Conservation (phyloP, 2,888 invertebrate genomes). For the Argyresthia goedartella region DNA sequence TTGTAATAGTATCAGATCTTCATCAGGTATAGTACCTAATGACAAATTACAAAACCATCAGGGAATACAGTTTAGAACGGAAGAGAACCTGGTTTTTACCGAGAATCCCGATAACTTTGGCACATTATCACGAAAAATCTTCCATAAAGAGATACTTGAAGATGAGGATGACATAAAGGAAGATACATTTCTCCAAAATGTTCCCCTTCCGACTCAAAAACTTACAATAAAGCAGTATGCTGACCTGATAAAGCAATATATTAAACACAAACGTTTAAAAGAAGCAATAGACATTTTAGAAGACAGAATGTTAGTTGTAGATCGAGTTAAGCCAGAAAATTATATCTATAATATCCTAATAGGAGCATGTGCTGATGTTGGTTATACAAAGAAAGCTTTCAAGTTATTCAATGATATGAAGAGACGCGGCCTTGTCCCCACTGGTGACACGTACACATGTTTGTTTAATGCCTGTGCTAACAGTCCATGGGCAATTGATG, state of each 20-base stretch:
- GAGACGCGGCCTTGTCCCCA: slow-evolving; percentile 75
- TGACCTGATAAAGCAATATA: slow-evolving; percentile 76
- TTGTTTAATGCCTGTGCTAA: slow-evolving; percentile 92
- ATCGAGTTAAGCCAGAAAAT: slow-evolving; percentile 81
- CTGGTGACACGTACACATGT: slow-evolving; percentile 83
- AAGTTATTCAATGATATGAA: slow-evolving; percentile 88
- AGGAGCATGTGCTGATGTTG: slow-evolving; percentile 84
- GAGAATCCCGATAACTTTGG: slow-evolving; percentile 74
- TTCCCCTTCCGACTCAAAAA: slow-evolving; percentile 59
- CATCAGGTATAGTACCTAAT: slow-evolving; percentile 20
- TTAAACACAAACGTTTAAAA: slow-evolving; percentile 74
- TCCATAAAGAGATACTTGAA: slow-evolving; percentile 28
- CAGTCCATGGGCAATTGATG: slow-evolving; percentile 77
- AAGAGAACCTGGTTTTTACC: slow-evolving; percentile 33
- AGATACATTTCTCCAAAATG: slow-evolving; percentile 66
- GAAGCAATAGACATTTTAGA: slow-evolving; percentile 86
- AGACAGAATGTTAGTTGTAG: slow-evolving; percentile 80
- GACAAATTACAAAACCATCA: slow-evolving; percentile 19
- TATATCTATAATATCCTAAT: slow-evolving; percentile 89
- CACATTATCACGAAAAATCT: slow-evolving; percentile 31
- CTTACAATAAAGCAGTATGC: slow-evolving; percentile 76
- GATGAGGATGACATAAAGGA: slow-evolving; percentile 74
- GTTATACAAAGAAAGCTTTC: slow-evolving; percentile 90
- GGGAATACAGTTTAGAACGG: slow-evolving; percentile 33
- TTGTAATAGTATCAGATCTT: slow-evolving; percentile 19